Percentiles rank a stretch among this genome's conserved stretches.
These are phyloP conservation scores for Aurelia aurita complex sp. Pacific DNA, from an alignment of 30 jellyfish, hydroid and myxozoan genomes.

Conservation along the genomic window DNA sequence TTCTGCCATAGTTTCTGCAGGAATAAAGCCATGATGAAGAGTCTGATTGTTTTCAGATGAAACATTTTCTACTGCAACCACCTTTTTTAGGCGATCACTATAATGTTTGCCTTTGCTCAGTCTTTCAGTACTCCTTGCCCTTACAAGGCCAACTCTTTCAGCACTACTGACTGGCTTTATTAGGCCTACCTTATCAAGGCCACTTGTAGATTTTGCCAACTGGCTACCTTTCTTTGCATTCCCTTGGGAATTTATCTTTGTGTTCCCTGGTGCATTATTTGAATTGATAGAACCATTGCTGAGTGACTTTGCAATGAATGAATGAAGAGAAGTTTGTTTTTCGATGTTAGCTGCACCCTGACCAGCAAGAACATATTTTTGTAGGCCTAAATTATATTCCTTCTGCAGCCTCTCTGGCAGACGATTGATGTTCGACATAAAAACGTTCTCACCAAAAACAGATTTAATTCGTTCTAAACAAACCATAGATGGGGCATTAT, in stretches of 20 bases:
- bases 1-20: slow-evolving; percentile 69
- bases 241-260: not conserved
- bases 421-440: slow-evolving; percentile 45
- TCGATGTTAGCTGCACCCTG: slow-evolving; percentile 44
- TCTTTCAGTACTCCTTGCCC: slow-evolving; percentile 72
- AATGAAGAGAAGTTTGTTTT: slow-evolving; percentile 27
- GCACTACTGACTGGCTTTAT: slow-evolving; percentile 71
- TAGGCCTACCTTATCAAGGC: slow-evolving; percentile 51
- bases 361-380: slow-evolving; percentile 23
- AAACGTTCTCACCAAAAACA: slow-evolving; percentile 73
- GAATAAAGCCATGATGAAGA: slow-evolving; percentile 79
- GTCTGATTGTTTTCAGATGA: slow-evolving; percentile 32
- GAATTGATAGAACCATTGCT: slow-evolving; percentile 33
- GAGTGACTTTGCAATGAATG: slow-evolving; percentile 27
- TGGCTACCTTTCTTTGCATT: not conserved
- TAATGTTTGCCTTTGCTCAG: slow-evolving; percentile 20
- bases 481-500: slow-evolving; percentile 74
- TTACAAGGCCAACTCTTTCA: slow-evolving; percentile 54
- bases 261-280: slow-evolving; percentile 17
- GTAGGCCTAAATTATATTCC: slow-evolving; percentile 52
- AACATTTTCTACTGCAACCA: slow-evolving; percentile 27
- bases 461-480: slow-evolving; percentile 78
- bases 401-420: slow-evolving; percentile 71
- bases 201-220: slow-evolving; percentile 34
- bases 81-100: slow-evolving; percentile 28